Evolutionary conservation across 2,888 invertebrate genomes (phyloP), one percentile per base, ranked within the genome.

Genomic region (Endomychus coccineus): DNA sequence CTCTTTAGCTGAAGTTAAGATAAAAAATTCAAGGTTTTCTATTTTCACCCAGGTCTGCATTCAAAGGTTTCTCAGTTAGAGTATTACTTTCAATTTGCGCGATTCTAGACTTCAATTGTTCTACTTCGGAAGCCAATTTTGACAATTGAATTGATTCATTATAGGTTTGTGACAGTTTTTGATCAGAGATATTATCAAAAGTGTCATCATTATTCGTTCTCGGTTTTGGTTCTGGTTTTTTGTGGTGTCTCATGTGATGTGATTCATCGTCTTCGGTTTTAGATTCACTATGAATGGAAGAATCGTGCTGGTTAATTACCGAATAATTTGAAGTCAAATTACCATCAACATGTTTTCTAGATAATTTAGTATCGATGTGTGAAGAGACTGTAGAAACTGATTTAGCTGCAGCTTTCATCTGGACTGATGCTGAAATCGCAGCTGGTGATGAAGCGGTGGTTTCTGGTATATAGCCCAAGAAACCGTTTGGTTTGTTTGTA

Each of bases 81-180:
- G 36, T 64, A 46, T 65, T 61, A 2, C 52, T 57, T 12, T 58
- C 56, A 4, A 66, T 46, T 43, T 59, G 55, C 27, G 63, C 59
- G 12, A 66, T 55, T 39, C 58, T 51, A 10, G 52, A 54, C 37
- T 58, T 50, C 19, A 66, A 50, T 34, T 63, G 56, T 45, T 64
- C 58, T 24, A 66, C 56, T 50, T 65, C 60, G 3, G 61, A 58
- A 1, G 61, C 62, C 16, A 66, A 44, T 41, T 61, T 58, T 19
- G 57, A 59, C 29, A 66, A 53, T 41, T 62, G 33, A 5, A 34
- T 13, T 4, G 39, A 39, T 15, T 34, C 39, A 17, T 39, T 39
- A 11, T 17, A 21, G 4, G 34, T 22, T n/a, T 31, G 31, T 16
- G 27, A 10, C 15, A 12, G 15, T n/a, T 11, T 28, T n/a, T 15